phyloP scores from a whole-genome alignment of 1,140 invertebrate genomes.

The Hormaphis cornu region DNA sequence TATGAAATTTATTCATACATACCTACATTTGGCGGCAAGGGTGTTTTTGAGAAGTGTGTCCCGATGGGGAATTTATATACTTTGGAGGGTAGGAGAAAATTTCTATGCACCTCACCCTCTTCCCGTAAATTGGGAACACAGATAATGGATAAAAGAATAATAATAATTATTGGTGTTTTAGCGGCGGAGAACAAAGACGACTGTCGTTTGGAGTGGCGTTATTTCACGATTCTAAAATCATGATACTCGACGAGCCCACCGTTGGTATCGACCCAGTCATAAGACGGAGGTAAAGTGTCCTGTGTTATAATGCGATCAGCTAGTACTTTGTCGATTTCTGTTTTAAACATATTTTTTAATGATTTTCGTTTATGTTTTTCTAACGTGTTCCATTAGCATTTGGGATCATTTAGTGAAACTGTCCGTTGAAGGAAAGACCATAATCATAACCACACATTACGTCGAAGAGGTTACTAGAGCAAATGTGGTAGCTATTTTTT shows the following conservation, averaged over 20 bases:
- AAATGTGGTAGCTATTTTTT: constrained; percentile 68
- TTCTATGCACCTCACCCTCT: background rate
- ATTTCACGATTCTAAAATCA: constrained; percentile 73
- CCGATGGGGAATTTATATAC: background rate
- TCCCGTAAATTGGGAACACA: background rate
- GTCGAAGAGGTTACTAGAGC: constrained; percentile 83
- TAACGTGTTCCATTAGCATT: constrained; percentile 53
- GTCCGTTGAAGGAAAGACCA: constrained; percentile 55
- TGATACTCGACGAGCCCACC: constrained; percentile 87
- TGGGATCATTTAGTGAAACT: constrained; percentile 78
- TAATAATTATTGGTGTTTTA: constrained; percentile 44
- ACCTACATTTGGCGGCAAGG: no score
- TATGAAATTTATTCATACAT: no score
- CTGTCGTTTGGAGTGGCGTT: constrained; percentile 77
- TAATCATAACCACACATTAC: constrained; percentile 90
- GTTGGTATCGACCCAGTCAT: constrained; percentile 84
- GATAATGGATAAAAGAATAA: background rate
- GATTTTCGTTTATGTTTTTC: constrained; percentile 41
- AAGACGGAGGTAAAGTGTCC: constrained; percentile 41
- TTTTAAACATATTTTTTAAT: background rate
- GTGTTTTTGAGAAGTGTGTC: no score
- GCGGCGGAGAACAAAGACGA: constrained; percentile 78
- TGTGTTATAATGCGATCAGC: background rate
- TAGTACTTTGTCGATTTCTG: background rate
- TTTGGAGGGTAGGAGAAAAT: background rate